A percentile compares a stretch with the other conserved stretches of the same genome.
These are phyloP conservation scores for Siniperca obscura DNA, from an alignment of 2,797 vertebrate genomes.

Conservation along the genomic window DNA sequence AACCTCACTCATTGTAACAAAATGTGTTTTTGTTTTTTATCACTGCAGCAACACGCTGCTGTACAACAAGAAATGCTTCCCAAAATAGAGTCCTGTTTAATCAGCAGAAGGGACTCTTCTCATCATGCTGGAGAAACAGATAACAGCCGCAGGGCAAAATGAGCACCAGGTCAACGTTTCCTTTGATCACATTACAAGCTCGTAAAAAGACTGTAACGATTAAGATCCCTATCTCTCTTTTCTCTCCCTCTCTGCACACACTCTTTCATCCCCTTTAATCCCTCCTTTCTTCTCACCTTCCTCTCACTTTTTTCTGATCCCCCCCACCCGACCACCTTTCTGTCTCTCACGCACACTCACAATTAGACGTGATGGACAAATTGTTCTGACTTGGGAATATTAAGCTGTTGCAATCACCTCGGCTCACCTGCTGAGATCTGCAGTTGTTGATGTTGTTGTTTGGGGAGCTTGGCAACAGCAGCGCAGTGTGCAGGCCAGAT, in stretches of 20 bases:
- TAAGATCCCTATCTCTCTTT: conserved; percentile 52
- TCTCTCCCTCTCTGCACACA: conserved; percentile 24
- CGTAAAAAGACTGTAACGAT: conserved; percentile 51
- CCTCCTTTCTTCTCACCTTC: conserved; percentile 19
- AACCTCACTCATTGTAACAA: not conserved
- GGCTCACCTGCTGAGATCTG: conserved; percentile 67
- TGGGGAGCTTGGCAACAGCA: conserved; percentile 65
- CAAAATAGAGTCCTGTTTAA: conserved; percentile 43
- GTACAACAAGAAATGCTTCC: conserved; percentile 28
- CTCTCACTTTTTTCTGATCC: conserved; percentile 6
- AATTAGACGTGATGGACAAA: conserved; percentile 44
- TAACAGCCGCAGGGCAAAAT: conserved; percentile 51
- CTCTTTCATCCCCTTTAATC: conserved; percentile 34
- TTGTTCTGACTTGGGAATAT: conserved; percentile 39
- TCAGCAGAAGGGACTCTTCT: conserved; percentile 44
- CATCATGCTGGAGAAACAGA: conserved; percentile 44
- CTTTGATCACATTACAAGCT: conserved; percentile 72
- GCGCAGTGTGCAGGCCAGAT: conserved; percentile 23
- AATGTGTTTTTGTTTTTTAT: not conserved
- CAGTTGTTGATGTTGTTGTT: conserved; percentile 66
- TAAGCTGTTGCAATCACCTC: conserved; percentile 44
- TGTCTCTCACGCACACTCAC: conserved; percentile 17
- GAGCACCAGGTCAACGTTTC: conserved; percentile 57
- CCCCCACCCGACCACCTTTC: not conserved
- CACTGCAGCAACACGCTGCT: not conserved